Base-by-base conservation (phyloP, 2,888 invertebrate species). In the Villa cingulata region DNA sequence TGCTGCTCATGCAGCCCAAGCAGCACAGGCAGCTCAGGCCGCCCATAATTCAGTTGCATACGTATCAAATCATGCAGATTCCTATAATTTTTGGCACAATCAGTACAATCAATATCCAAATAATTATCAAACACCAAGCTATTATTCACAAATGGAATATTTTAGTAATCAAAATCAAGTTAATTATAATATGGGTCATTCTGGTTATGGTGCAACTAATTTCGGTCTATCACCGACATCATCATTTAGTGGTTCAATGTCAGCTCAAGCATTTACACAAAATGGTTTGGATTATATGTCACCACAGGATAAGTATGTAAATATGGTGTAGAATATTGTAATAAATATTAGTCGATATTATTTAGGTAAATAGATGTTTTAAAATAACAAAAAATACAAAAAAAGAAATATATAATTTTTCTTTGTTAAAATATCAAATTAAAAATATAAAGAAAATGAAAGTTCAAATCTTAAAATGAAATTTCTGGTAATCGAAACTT, bases 21-120 rank as follows among this genome's bases (percentile, higher is more conserved):
- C 66, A 20, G 66, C 66, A 42, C 72, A 67, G 49, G 63, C 64
- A 48, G 62, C 60, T 40, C 62, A 64, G 42, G 65, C 66, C 49
- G 52, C 51, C 37, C 55, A 57, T 44, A 56, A 55, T 46, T 54
- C 55, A 39, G 50, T 57, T 18, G 64, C 67, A 46, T 69, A 68
- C 54, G 67, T 69, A 59, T 63, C 64, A 14, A 66, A 65, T 46
- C 64, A 63, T 41, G 29, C 29, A 32, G 65, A 65, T 20, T 66
- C 68, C 38, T 69, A 70, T 56, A 68, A 68, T 51, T 70, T 69
- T 56, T 70, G 69, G 69, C 67, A 70, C 59, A 68, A 68, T 50
- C 69, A 69, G 56, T 68, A 70, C 49, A 66, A 69, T 51, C 69
- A 69, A 49, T 70, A 70, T 48, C 68, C 69, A 2, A 68, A 68